A percentile compares a stretch with the other conserved stretches of the same genome.
Evolutionary conservation across 2,113 vertebrate species (phyloP).

Genomic region (Mirounga angustirostris): DNA sequence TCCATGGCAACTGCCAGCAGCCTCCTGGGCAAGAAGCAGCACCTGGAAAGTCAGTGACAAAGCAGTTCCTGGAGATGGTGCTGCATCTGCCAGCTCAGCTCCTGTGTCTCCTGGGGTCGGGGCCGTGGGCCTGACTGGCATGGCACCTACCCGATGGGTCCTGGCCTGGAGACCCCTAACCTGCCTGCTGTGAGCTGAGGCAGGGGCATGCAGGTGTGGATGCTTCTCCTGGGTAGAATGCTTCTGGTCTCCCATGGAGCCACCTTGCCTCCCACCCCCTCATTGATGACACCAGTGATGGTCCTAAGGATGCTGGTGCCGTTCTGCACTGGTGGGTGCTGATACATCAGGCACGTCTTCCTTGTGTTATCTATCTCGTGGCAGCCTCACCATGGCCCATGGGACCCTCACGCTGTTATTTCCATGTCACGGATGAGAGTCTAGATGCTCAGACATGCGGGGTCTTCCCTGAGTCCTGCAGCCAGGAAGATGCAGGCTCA

Average conservation of each 20-base stretch:
- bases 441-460: too few relatives aligned
- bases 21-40: neutral
- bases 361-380: neutral
- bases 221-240: neutral
- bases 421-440: neutral
- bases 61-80: neutral
- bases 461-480: too few relatives aligned
- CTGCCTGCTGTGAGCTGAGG: neutral
- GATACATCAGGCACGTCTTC: rapidly evolving
- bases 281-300: rapidly evolving
- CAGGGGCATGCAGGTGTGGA: neutral
- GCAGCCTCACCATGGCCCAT: neutral
- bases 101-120: rapidly evolving
- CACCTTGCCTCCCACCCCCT: rapidly evolving
- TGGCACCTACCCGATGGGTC: rapidly evolving
- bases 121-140: neutral
- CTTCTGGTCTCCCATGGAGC: neutral
- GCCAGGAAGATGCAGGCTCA: neutral
- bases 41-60: neutral
- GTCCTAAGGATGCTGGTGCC: neutral
- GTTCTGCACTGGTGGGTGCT: neutral
- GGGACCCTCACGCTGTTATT: neutral
- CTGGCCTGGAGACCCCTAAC: neutral
- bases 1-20: neutral
- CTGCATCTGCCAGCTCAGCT: neutral